Conservation (phyloP, 1,140 invertebrate species). For the Anadara kagoshimensis region DNA sequence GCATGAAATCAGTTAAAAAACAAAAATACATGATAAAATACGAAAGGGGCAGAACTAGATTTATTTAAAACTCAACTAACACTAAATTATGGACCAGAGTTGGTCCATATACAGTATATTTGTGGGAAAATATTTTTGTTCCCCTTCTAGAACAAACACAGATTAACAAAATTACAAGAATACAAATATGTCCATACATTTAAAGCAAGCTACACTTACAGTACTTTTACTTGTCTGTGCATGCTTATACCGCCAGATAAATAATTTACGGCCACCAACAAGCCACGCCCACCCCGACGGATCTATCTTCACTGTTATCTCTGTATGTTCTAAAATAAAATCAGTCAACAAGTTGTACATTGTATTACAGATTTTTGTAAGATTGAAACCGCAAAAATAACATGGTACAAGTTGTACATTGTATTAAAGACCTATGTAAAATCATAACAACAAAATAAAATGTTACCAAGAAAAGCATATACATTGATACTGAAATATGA, state of each 20-base stretch:
- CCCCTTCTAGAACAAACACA: no score
- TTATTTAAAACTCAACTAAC: no score
- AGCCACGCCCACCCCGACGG: constrained; percentile 87
- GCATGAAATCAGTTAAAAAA: no score
- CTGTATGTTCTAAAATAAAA: constrained; percentile 75
- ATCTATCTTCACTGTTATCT: constrained; percentile 80
- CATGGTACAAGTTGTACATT: background rate
- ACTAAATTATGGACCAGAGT: no score
- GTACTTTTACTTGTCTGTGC: background rate
- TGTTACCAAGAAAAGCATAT: background rate
- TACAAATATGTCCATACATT: background rate
- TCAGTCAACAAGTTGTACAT: constrained; percentile 42
- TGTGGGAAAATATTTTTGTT: no score
- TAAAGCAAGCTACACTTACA: no score
- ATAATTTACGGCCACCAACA: constrained; percentile 87
- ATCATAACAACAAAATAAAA: background rate
- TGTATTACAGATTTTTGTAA: background rate
- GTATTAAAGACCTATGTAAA: background rate
- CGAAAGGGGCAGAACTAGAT: no score
- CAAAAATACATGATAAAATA: no score
- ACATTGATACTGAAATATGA: no score
- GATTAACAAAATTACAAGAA: background rate
- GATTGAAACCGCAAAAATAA: background rate
- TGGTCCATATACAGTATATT: no score
- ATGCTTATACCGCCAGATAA: constrained; percentile 89